phyloP scores from a whole-genome alignment of 2,888 invertebrate species.

The Branchellion lobata region DNA sequence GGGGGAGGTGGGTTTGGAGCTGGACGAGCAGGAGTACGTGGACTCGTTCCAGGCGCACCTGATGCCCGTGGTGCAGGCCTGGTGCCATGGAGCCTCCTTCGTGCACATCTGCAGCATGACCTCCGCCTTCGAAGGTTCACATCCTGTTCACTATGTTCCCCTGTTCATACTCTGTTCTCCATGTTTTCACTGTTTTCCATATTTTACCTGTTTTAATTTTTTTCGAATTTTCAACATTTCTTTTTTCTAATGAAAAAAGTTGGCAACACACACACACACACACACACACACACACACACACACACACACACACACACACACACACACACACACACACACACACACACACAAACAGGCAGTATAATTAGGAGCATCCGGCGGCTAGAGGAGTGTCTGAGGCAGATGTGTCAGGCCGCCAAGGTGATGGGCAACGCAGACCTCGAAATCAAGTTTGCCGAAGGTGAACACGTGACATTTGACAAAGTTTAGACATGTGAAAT shows the following conservation, averaged over 20 bases:
- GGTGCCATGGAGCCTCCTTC: constrained; percentile 91
- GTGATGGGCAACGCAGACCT: constrained; percentile 92
- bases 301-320: too few relatives aligned
- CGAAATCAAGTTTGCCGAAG: constrained; percentile 91
- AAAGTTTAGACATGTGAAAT: too few relatives aligned
- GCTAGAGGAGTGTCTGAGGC: constrained; percentile 89
- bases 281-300: too few relatives aligned
- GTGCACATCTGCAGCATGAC: constrained; percentile 79
- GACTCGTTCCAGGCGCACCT: constrained; percentile 87
- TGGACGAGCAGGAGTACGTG: constrained; percentile 84
- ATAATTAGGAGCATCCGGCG: constrained; percentile 90
- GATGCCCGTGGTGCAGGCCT: constrained; percentile 94
- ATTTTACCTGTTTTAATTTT: too few relatives aligned
- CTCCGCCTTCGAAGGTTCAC: constrained; percentile 61
- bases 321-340: too few relatives aligned
- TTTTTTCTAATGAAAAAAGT: too few relatives aligned
- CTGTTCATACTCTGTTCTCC: too few relatives aligned
- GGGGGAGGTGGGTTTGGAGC: constrained; percentile 65
- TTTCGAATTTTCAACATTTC: too few relatives aligned
- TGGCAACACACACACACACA: too few relatives aligned
- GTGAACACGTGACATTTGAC: too few relatives aligned
- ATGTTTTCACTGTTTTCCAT: too few relatives aligned
- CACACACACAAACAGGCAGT: constrained; percentile 66
- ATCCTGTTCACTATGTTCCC: background rate
- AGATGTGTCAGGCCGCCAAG: constrained; percentile 92